Percentiles rank a stretch among this genome's conserved stretches.
These are phyloP conservation scores for Galendromus occidentalis DNA, from an alignment of 1,140 invertebrate genomes.

Conservation along the genomic window DNA sequence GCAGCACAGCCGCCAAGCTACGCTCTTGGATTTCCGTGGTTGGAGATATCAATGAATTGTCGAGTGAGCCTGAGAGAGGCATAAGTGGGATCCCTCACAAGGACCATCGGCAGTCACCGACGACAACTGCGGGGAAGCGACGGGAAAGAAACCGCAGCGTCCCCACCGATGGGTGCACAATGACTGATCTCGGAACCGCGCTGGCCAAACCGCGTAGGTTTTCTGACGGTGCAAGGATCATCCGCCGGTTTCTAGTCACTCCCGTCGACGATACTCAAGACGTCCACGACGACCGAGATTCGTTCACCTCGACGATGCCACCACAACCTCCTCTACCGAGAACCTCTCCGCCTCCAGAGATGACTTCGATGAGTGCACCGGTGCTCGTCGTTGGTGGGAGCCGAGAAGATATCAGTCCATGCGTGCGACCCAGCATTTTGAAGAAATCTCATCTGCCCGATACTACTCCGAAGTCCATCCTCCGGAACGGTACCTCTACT, in stretches of 20 bases:
- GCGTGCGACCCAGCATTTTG: not conserved
- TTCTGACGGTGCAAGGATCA: not conserved
- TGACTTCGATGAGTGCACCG: not conserved
- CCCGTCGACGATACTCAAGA: not conserved
- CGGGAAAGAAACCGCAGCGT: not conserved
- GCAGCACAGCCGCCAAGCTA: not conserved
- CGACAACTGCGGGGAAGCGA: not conserved
- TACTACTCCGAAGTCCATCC: too few species aligned
- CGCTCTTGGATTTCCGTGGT: not conserved
- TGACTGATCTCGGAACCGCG: too few species aligned
- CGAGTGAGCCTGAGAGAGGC: not conserved
- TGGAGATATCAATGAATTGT: not conserved
- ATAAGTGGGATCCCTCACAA: not conserved
- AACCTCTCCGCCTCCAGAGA: not conserved
- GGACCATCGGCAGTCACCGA: too few species aligned
- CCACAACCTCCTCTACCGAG: not conserved
- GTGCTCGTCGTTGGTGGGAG: too few species aligned
- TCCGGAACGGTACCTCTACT: not conserved
- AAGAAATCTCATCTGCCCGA: not conserved
- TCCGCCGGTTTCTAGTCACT: not conserved
- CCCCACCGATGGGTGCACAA: not conserved
- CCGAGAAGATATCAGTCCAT: not conserved
- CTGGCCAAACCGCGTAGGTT: not conserved
- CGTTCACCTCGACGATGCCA: not conserved
- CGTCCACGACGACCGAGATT: not conserved